A percentile compares a stretch with the other conserved stretches of the same genome.
These are phyloP conservation scores for Cranoglanis bouderius DNA, from an alignment of 2,113 vertebrate genomes.

Conservation along the genomic window DNA sequence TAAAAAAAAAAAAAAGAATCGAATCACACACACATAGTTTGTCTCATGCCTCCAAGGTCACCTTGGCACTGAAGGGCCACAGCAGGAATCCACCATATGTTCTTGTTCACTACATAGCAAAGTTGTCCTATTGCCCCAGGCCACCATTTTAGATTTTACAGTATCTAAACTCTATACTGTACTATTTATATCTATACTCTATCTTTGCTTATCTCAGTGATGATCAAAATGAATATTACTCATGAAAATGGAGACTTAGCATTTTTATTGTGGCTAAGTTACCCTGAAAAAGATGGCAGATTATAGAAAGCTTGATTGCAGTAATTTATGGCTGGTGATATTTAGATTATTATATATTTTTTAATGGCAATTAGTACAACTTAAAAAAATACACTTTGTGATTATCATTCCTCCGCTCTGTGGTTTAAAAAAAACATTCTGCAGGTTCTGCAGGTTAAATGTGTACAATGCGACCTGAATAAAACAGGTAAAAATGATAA, in stretches of 20 bases:
- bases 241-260: not conserved
- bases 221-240: not conserved
- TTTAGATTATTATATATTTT: not conserved
- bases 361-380: not conserved
- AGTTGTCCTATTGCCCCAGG: not conserved
- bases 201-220: not conserved
- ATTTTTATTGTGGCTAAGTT: not conserved
- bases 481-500: too few species aligned
- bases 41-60: not conserved
- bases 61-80: conserved; percentile 16
- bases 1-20: not conserved
- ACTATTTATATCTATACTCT: too few species aligned
- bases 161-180: too few species aligned
- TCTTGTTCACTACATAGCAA: not conserved
- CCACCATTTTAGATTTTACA: not conserved
- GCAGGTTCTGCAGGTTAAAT: too few species aligned
- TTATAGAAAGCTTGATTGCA: not conserved
- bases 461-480: too few species aligned
- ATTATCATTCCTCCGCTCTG: too few species aligned
- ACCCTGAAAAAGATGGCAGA: not conserved
- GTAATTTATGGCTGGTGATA: not conserved
- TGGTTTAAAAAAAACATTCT: too few species aligned
- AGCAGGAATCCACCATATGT: conserved; percentile 11
- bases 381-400: too few species aligned
- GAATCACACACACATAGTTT: too few species aligned